A percentile compares a stretch with the other conserved stretches of the same genome.
Evolutionary conservation across 1,140 invertebrate species (phyloP).

Genomic region (Drosophila rufa): DNA sequence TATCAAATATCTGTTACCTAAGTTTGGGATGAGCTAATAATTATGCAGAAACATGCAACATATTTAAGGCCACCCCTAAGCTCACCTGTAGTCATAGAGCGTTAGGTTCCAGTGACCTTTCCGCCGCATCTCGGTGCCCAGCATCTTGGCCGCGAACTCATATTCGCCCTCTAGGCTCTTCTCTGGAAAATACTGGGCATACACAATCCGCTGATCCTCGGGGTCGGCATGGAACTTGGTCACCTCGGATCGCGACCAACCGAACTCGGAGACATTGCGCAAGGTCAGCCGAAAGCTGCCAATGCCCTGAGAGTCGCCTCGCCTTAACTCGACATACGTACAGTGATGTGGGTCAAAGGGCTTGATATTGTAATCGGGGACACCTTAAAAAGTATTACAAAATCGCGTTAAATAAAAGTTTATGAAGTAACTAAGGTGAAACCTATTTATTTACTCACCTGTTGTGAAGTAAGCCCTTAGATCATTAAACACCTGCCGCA

Average conservation of each 20-base stretch:
- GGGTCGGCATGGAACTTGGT: slow-evolving; percentile 91
- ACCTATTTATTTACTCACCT: slow-evolving; percentile 85
- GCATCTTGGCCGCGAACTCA: slow-evolving; percentile 87
- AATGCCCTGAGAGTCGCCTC: slow-evolving; percentile 87
- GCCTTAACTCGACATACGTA: slow-evolving; percentile 88
- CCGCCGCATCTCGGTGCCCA: slow-evolving; percentile 87
- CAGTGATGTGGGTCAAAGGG: slow-evolving; percentile 92
- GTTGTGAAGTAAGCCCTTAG: slow-evolving; percentile 90
- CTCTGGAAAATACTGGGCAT: slow-evolving; percentile 93
- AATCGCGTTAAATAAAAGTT: background rate
- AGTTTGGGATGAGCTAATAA: too few species aligned
- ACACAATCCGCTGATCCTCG: slow-evolving; percentile 88
- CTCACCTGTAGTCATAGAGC: slow-evolving; percentile 88
- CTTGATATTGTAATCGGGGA: slow-evolving; percentile 89
- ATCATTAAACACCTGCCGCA: slow-evolving; percentile 90
- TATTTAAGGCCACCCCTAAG: background rate
- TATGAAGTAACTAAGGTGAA: background rate
- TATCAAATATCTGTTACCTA: too few species aligned
- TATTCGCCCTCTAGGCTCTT: slow-evolving; percentile 90
- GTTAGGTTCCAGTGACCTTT: slow-evolving; percentile 90
- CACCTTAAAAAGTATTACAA: slow-evolving; percentile 85
- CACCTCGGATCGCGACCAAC: slow-evolving; percentile 91
- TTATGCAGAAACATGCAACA: too few species aligned
- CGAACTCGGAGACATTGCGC: slow-evolving; percentile 90
- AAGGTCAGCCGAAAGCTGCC: slow-evolving; percentile 89